Evolutionary conservation across 1,140 invertebrate genomes (phyloP).

Genomic region (Temnothorax longispinosus): DNA sequence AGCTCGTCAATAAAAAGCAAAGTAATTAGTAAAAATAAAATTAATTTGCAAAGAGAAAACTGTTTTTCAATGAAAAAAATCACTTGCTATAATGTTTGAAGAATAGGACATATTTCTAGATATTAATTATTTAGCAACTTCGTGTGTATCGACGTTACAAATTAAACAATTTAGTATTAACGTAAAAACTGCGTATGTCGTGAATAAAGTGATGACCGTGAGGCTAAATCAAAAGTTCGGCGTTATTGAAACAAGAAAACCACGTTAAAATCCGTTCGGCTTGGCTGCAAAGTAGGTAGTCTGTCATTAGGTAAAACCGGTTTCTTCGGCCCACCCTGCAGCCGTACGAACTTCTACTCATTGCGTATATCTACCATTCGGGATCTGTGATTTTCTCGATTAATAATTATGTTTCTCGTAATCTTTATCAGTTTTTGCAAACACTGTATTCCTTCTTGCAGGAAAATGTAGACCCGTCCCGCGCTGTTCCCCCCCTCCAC

Average conservation of each 20-base stretch:
- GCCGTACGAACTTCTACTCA: conserved; percentile 58
- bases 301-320: conserved; percentile 75
- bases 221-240: conserved; percentile 33
- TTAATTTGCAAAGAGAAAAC: background rate
- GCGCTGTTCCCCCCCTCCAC: background rate
- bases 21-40: background rate
- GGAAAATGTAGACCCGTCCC: background rate
- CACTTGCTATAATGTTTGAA: background rate
- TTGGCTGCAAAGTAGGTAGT: conserved; percentile 69
- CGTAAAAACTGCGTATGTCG: background rate
- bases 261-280: conserved; percentile 60
- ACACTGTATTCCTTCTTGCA: background rate
- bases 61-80: background rate
- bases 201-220: background rate
- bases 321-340: conserved; percentile 75
- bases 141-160: background rate
- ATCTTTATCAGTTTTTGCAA: background rate
- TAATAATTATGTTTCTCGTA: conserved; percentile 37
- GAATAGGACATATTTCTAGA: background rate
- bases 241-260: conserved; percentile 70
- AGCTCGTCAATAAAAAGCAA: background rate
- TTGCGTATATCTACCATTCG: conserved; percentile 67
- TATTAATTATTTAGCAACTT: background rate
- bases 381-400: conserved; percentile 38
- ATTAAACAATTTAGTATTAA: background rate